Evolutionary conservation across 2,797 vertebrate genomes (phyloP).

Genomic region (Podargus strigoides): DNA sequence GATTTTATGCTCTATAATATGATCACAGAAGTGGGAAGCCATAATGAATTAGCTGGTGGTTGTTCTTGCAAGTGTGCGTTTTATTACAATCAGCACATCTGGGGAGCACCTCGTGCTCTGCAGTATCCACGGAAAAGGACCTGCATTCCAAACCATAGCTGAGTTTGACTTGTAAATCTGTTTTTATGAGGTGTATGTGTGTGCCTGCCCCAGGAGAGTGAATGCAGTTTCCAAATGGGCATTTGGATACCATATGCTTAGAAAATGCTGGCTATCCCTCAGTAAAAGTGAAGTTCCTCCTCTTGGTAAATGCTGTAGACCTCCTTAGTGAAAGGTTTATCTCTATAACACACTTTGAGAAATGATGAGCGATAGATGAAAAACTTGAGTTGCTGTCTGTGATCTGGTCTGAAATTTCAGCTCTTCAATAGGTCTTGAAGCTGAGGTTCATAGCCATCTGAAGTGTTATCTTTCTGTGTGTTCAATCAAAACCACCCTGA

Average conservation of each 20-base stretch:
- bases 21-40: background rate
- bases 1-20: background rate
- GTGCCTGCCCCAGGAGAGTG: background rate
- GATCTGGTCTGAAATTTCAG: background rate
- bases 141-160: background rate
- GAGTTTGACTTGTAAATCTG: slow-evolving; percentile 47
- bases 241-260: slow-evolving; percentile 54
- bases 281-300: background rate
- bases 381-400: background rate
- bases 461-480: background rate
- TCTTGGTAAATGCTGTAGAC: background rate
- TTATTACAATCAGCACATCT: background rate
- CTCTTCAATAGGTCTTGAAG: background rate
- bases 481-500: background rate
- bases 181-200: slow-evolving; percentile 57
- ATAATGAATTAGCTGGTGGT: background rate
- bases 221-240: background rate
- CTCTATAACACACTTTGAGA: background rate
- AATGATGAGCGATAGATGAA: background rate
- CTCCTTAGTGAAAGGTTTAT: background rate
- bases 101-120: slow-evolving; percentile 15
- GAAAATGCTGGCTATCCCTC: background rate
- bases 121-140: background rate
- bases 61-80: background rate
- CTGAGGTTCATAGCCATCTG: background rate